Conservation (phyloP, 2,888 invertebrate species). For the Empis livida region DNA sequence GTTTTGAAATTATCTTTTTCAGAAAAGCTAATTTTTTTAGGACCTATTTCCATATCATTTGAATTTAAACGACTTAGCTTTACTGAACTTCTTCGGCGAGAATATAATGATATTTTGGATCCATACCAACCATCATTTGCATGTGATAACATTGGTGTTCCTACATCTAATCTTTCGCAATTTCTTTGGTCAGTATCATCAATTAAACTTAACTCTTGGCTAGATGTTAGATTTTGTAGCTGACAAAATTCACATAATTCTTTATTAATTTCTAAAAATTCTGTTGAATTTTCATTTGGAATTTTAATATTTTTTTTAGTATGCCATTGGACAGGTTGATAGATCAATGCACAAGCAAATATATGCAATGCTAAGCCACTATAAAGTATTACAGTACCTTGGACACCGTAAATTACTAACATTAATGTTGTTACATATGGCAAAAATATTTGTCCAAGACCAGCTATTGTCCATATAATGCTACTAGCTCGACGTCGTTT, state of each 20-base stretch:
- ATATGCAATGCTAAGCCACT: conserved; percentile 55
- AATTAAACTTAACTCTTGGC: conserved; percentile 41
- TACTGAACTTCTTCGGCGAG: conserved; percentile 8
- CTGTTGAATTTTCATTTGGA: conserved; percentile 12
- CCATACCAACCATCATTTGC: conserved; percentile 37
- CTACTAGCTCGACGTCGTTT: conserved; percentile 58
- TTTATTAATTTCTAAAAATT: conserved; percentile 7
- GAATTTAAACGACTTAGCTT: neutral
- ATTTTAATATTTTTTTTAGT: conserved; percentile 37
- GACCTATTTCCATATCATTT: neutral
- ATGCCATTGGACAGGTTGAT: conserved; percentile 68
- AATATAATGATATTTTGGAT: conserved; percentile 23
- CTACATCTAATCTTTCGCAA: conserved; percentile 55
- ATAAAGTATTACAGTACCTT: conserved; percentile 52
- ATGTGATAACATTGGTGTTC: conserved; percentile 50
- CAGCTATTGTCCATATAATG: conserved; percentile 57
- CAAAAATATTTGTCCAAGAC: conserved; percentile 58
- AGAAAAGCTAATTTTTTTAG: too few relatives aligned
- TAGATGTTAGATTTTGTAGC: conserved; percentile 35
- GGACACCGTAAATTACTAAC: conserved; percentile 47
- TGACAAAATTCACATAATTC: conserved; percentile 24
- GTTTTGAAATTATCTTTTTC: neutral
- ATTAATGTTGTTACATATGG: conserved; percentile 55
- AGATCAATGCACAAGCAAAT: conserved; percentile 49
- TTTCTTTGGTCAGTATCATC: conserved; percentile 50